These are phyloP conservation scores for Dasysyrphus albostriatus DNA, from an alignment of 2,888 invertebrate species.

Conservation along the genomic window DNA sequence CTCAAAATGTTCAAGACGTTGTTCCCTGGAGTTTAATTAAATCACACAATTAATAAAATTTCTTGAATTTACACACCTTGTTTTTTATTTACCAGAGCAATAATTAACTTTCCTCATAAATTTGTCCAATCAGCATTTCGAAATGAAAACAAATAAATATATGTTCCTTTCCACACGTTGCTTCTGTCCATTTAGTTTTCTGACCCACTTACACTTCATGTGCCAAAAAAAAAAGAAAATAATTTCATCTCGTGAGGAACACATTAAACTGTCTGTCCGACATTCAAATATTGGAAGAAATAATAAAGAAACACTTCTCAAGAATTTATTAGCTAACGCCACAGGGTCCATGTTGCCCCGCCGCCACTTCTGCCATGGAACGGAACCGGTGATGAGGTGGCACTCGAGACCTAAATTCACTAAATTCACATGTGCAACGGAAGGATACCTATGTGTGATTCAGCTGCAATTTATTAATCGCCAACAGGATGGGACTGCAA, in stretches of 20 bases:
- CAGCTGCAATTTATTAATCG: slow-evolving; percentile 70
- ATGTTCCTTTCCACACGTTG: slow-evolving; percentile 48
- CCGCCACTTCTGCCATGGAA: not conserved
- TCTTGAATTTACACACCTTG: slow-evolving; percentile 43
- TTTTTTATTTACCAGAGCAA: slow-evolving; percentile 40
- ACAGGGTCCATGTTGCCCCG: slow-evolving; percentile 53
- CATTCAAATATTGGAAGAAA: slow-evolving; percentile 48
- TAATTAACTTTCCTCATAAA: slow-evolving; percentile 71
- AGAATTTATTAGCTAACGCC: slow-evolving; percentile 75
- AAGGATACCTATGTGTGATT: slow-evolving; percentile 28
- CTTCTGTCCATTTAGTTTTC: slow-evolving; percentile 39
- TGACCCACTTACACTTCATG: slow-evolving; percentile 64
- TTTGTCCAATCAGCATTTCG: slow-evolving; percentile 66
- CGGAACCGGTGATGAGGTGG: slow-evolving; percentile 59
- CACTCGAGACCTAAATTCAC: slow-evolving; percentile 39
- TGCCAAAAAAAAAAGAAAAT: slow-evolving; percentile 6
- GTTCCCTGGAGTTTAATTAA: slow-evolving; percentile 5
- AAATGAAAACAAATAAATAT: slow-evolving; percentile 43
- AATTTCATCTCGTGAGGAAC: slow-evolving; percentile 31
- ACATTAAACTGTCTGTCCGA: slow-evolving; percentile 60
- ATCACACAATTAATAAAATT: slow-evolving; percentile 28
- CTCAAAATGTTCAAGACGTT: not conserved
- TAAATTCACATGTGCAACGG: not conserved
- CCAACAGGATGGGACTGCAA: slow-evolving; percentile 39
- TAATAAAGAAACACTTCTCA: slow-evolving; percentile 56